Conservation (phyloP, 2,888 invertebrate species). For the Epinotia demarniana region DNA sequence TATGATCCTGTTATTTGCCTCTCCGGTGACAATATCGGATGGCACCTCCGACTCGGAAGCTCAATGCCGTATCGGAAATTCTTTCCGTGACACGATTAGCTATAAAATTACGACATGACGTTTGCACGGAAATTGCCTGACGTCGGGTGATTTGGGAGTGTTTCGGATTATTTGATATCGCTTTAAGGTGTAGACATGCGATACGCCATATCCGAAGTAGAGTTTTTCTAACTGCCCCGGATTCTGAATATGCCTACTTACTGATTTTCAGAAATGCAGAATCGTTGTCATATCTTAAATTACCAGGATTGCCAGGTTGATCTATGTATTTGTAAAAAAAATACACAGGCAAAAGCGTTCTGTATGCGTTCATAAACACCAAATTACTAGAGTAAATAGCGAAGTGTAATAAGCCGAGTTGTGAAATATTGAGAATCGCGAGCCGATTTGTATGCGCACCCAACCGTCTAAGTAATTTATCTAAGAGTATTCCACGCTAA, state of each 20-base stretch:
- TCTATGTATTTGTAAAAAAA: background rate
- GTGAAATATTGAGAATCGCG: slow-evolving; percentile 77
- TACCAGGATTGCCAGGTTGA: background rate
- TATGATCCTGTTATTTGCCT: slow-evolving; percentile 74
- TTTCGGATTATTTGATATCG: slow-evolving; percentile 31
- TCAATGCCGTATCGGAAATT: slow-evolving; percentile 75
- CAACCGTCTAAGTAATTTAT: slow-evolving; percentile 79
- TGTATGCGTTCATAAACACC: slow-evolving; percentile 27
- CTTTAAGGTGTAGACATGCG: slow-evolving; percentile 1
- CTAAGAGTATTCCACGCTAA: slow-evolving; percentile 77
- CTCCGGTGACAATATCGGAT: slow-evolving; percentile 68
- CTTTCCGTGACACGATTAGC: slow-evolving; percentile 75
- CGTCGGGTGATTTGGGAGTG: slow-evolving; percentile 65
- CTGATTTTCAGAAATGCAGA: background rate
- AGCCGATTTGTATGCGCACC: slow-evolving; percentile 78
- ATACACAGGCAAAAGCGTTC: background rate
- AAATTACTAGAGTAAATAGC: slow-evolving; percentile 7
- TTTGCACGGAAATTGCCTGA: slow-evolving; percentile 75
- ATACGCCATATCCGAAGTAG: background rate
- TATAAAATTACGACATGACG: slow-evolving; percentile 72
- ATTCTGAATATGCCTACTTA: background rate
- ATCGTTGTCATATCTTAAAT: too few species aligned
- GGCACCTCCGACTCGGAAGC: slow-evolving; percentile 64
- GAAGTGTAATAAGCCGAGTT: slow-evolving; percentile 70
- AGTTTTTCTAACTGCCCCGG: background rate